Evolutionary conservation across 2,797 vertebrate genomes (phyloP).

Genomic region (Gymnoscopelus microlampas): DNA sequence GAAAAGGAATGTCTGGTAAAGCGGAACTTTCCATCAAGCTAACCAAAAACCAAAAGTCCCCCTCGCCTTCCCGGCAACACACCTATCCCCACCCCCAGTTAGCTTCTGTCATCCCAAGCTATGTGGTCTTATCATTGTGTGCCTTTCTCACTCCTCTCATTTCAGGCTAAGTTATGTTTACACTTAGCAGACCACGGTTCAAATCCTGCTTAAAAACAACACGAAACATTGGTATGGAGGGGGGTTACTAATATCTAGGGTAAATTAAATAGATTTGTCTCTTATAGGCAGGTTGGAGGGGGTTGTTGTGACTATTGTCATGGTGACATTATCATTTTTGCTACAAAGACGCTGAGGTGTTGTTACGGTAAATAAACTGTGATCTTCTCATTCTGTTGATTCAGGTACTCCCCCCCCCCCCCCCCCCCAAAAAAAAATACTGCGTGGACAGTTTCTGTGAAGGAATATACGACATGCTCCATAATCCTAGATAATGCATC

Average conservation of each 20-base stretch:
- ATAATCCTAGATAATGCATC: constrained; percentile 71
- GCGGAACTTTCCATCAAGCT: constrained; percentile 76
- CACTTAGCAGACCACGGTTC: constrained; percentile 68
- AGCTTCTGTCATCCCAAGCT: constrained; percentile 69
- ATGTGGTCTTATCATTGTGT: constrained; percentile 85
- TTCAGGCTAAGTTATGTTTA: constrained; percentile 79
- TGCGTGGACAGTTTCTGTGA: constrained; percentile 74
- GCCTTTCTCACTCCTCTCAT: constrained; percentile 83
- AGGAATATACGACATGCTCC: constrained; percentile 55
- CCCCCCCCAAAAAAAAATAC: constrained; percentile 35
- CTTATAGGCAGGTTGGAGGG: constrained; percentile 46
- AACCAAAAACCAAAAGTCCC: constrained; percentile 79
- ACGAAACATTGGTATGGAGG: not conserved
- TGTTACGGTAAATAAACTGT: constrained; percentile 77
- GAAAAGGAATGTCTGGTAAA: constrained; percentile 34
- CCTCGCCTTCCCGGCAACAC: constrained; percentile 7
- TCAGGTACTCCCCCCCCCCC: constrained; percentile 70
- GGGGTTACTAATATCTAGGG: constrained; percentile 24
- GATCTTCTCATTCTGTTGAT: constrained; percentile 75
- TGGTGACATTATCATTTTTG: constrained; percentile 43
- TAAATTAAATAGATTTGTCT: constrained; percentile 50
- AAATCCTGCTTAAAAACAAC: constrained; percentile 60
- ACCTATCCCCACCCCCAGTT: constrained; percentile 11
- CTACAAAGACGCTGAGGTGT: constrained; percentile 56
- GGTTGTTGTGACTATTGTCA: constrained; percentile 21